A percentile compares a stretch with the other conserved stretches of the same genome.
These are phyloP conservation scores for Oscheius sp. DNA, from an alignment of 2,888 invertebrate species.

Conservation along the genomic window DNA sequence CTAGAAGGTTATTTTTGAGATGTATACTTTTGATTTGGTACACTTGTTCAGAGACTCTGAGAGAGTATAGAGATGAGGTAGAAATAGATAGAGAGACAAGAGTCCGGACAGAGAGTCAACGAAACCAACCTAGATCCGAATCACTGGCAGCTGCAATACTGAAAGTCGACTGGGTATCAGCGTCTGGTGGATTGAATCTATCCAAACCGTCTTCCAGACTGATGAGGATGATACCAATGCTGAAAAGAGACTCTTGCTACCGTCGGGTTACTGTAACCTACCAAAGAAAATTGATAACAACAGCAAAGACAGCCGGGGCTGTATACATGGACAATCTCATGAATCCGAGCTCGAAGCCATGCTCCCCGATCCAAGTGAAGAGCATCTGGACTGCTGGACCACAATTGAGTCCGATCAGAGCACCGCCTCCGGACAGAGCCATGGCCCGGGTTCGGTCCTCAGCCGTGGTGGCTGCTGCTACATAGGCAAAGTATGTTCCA, in stretches of 20 bases:
- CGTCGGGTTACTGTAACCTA: conserved; percentile 20
- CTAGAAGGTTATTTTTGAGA: no score
- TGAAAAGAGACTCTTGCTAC: conserved; percentile 5
- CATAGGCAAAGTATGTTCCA: background rate
- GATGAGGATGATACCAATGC: conserved; percentile 21
- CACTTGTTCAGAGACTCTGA: no score
- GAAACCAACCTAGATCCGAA: conserved; percentile 12
- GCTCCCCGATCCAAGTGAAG: conserved; percentile 55
- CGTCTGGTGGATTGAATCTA: conserved; percentile 30
- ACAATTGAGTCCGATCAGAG: conserved; percentile 53
- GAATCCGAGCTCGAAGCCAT: conserved; percentile 45
- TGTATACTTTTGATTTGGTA: no score
- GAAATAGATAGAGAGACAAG: no score
- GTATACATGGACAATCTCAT: conserved; percentile 54
- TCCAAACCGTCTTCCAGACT: conserved; percentile 35
- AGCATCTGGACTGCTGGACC: conserved; percentile 45
- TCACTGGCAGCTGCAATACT: conserved; percentile 38
- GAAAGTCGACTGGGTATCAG: conserved; percentile 1
- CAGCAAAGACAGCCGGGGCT: conserved; percentile 51
- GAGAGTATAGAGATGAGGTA: no score
- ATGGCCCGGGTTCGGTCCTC: conserved; percentile 49
- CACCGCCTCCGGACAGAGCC: conserved; percentile 55
- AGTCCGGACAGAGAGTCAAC: background rate
- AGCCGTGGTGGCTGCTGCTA: conserved; percentile 41
- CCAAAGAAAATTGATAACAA: conserved; percentile 46